Percentiles rank a stretch among this genome's conserved stretches.
These are phyloP conservation scores for Drosophila austrosaltans DNA, from an alignment of 2,888 invertebrate genomes.

Conservation along the genomic window DNA sequence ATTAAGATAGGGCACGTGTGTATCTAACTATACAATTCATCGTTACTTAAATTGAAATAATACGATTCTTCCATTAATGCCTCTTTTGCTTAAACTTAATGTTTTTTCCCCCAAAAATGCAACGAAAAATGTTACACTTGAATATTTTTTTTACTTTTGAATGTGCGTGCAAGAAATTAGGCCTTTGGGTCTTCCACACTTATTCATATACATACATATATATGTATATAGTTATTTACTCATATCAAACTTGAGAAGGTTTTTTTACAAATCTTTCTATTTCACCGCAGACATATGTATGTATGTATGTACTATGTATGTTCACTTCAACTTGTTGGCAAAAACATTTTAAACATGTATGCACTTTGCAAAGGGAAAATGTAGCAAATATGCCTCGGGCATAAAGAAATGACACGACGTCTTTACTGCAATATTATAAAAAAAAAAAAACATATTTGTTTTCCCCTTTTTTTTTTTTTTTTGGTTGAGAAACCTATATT, in stretches of 20 bases:
- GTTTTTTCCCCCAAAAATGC: too few species aligned
- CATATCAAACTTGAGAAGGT: background rate
- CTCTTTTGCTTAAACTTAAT: background rate
- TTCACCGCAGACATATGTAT: conserved; percentile 3
- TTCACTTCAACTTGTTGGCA: background rate
- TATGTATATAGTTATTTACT: conserved; percentile 2
- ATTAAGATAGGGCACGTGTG: conserved; percentile 7
- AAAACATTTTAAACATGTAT: conserved; percentile 8
- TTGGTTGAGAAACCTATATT: background rate
- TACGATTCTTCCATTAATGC: background rate
- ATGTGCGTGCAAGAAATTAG: conserved; percentile 8
- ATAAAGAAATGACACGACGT: conserved; percentile 9
- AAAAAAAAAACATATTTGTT: conserved; percentile 5
- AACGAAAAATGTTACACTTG: background rate
- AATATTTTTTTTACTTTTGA: background rate
- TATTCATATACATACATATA: background rate
- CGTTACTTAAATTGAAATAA: background rate
- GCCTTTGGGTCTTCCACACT: background rate
- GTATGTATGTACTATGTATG: background rate
- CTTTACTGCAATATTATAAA: conserved; percentile 6
- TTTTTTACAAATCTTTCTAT: conserved; percentile 2
- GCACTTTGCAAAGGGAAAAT: conserved; percentile 2
- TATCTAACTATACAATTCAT: background rate
- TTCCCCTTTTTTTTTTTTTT: background rate
- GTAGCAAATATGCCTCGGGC: background rate